Conservation (phyloP, 2,113 vertebrate genomes). For the Caretta caretta region DNA sequence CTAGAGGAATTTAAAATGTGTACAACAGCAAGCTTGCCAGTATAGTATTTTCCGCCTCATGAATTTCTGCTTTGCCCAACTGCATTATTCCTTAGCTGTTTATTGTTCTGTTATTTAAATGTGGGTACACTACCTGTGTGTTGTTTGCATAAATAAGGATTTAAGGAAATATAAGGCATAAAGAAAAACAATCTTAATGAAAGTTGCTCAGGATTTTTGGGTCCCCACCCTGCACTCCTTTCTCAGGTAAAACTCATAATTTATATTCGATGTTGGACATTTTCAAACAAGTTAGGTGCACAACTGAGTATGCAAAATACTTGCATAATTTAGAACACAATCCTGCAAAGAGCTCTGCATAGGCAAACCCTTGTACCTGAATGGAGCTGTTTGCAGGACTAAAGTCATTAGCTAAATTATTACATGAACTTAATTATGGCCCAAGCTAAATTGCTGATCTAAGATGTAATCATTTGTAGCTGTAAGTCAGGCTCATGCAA, state of each 20-base stretch:
- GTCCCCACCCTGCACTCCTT: neutral
- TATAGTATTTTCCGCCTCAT: neutral
- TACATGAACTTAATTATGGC: neutral
- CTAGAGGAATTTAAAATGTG: neutral
- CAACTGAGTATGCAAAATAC: neutral
- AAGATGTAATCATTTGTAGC: neutral
- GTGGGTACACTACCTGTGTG: rapidly evolving
- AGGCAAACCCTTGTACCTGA: neutral
- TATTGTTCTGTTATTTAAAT: constrained; percentile 1
- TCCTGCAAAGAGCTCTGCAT: neutral
- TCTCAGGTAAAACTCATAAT: neutral
- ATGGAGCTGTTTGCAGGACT: neutral
- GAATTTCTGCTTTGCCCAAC: neutral
- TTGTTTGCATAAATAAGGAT: neutral
- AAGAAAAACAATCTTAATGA: neutral
- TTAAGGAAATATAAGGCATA: neutral
- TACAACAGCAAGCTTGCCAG: neutral
- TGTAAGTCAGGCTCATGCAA: neutral
- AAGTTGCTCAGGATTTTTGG: neutral
- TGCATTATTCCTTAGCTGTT: constrained; percentile 3
- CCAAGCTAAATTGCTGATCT: neutral
- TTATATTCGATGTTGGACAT: rapidly evolving
- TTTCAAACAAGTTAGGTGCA: neutral
- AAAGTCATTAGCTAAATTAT: neutral
- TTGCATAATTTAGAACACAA: neutral